phyloP scores from a whole-genome alignment of 1,140 invertebrate species.

The Anastrepha obliqua region DNA sequence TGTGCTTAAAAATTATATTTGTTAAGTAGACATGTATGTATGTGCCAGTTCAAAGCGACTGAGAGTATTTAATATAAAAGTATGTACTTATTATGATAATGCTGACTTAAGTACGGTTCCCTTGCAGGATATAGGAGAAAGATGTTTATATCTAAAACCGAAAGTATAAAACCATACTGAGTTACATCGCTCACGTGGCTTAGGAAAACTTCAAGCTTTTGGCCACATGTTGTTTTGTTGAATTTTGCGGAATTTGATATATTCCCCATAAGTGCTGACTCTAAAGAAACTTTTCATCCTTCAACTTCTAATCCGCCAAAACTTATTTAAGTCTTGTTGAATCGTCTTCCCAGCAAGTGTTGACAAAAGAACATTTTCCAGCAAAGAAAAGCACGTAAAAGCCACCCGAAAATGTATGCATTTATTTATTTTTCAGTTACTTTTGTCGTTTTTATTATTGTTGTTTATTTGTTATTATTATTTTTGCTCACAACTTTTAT shows the following conservation, averaged over 20 bases:
- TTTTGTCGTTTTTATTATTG: slow-evolving; percentile 40
- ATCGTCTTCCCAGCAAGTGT: slow-evolving; percentile 17
- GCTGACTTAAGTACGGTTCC: no score
- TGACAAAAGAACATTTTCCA: slow-evolving; percentile 25
- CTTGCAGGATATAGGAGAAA: no score
- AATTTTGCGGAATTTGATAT: not conserved
- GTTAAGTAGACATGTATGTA: no score
- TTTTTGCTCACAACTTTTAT: slow-evolving; percentile 44
- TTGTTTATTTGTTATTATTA: slow-evolving; percentile 53
- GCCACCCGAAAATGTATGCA: not conserved
- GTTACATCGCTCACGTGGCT: not conserved
- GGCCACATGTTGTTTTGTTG: slow-evolving; percentile 28
- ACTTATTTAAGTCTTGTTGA: slow-evolving; percentile 45
- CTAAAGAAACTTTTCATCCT: slow-evolving; percentile 45
- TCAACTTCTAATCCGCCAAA: slow-evolving; percentile 36
- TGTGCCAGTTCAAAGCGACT: no score
- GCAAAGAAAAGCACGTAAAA: not conserved
- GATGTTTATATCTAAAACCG: not conserved
- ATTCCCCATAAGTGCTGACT: not conserved
- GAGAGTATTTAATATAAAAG: no score
- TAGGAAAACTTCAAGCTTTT: not conserved
- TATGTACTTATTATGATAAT: no score
- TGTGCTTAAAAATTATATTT: no score
- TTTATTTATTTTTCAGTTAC: slow-evolving; percentile 50
- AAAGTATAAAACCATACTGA: slow-evolving; percentile 4